Evolutionary conservation across 2,113 vertebrate genomes (phyloP), one percentile per base, ranked within the genome.

Genomic region (Ophthalmolycus amberensis): DNA sequence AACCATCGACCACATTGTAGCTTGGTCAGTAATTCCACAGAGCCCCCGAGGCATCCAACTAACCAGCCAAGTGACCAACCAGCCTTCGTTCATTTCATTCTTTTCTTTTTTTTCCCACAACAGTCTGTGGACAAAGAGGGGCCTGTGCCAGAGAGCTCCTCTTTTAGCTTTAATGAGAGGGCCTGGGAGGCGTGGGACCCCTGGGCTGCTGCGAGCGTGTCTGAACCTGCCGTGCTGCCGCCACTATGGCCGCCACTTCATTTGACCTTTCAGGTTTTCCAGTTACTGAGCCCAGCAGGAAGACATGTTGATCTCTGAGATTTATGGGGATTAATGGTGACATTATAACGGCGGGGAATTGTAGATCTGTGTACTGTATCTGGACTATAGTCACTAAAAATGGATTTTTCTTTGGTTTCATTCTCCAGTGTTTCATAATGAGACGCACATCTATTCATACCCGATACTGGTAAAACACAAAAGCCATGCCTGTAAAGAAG

Each of bases 101-200:
- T 68, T 54, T 52, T 79, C 46, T 74, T 71, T 88, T 88, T 75
- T 89, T 77, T 27, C 90, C 90, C 87, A 91, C 89, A 90, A 85
- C 88, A 91, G 85, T 84, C 87, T 32, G 37, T 79, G 84, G 91
- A 94, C 93, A 94, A 94, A 94, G 93, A 89, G 91, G 62, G 78
- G 90, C 80, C 89, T 95, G 90, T 95, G 92, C 91, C 91, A 92
- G 88, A 87, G 77, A 80, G 86, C 92, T 92, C 89, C 91, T 90
- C 91, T 92, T 87, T 92, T 94, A 91, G 91, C 91, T 92, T 93
- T 94, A 95, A 94, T 95, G 93, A 94, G 94, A 91, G 91, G 90
- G 91, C 88, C 89, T 90, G 92, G 85, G 90, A 91, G 90, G 90
- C 85, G 87, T 89, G 90, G 90, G 93, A 94, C 91, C 89, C 92